Conservation (phyloP, 2,888 invertebrate species). For the Argyra leucocephala region DNA sequence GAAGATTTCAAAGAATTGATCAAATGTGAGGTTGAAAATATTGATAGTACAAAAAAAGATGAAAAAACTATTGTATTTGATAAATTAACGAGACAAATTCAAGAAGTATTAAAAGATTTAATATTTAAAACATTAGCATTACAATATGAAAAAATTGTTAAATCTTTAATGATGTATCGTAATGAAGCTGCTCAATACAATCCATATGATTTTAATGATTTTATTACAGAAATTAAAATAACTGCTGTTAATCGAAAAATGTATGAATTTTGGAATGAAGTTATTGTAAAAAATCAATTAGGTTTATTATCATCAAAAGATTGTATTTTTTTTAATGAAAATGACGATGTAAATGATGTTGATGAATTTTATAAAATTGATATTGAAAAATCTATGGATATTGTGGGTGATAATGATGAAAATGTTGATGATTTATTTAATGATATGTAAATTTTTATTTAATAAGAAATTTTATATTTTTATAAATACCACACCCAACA, state of each 20-base stretch:
- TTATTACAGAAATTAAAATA: slow-evolving; percentile 35
- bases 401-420: not conserved
- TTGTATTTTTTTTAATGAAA: slow-evolving; percentile 34
- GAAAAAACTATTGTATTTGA: slow-evolving; percentile 31
- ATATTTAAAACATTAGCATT: slow-evolving; percentile 30
- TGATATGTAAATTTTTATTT: not conserved
- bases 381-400: slow-evolving; percentile 11
- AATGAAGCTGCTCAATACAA: slow-evolving; percentile 41
- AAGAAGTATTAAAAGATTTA: slow-evolving; percentile 32
- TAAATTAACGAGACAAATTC: slow-evolving; percentile 32
- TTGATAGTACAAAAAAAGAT: slow-evolving; percentile 29
- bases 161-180: slow-evolving; percentile 32
- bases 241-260: slow-evolving; percentile 31
- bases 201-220: slow-evolving; percentile 36
- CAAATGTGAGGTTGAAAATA: slow-evolving; percentile 34
- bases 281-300: slow-evolving; percentile 31
- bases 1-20: slow-evolving; percentile 50
- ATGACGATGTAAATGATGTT: slow-evolving; percentile 27
- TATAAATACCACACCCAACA: not conserved
- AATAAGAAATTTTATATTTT: too few relatives aligned
- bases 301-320: slow-evolving; percentile 35
- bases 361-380: slow-evolving; percentile 31
- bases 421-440: slow-evolving; percentile 10
- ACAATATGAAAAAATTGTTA: slow-evolving; percentile 31
- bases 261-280: slow-evolving; percentile 36